A percentile compares a stretch with the other conserved stretches of the same genome.
phyloP scores from a whole-genome alignment of 23 tunicate genomes.

The Halocynthia roretzi region DNA sequence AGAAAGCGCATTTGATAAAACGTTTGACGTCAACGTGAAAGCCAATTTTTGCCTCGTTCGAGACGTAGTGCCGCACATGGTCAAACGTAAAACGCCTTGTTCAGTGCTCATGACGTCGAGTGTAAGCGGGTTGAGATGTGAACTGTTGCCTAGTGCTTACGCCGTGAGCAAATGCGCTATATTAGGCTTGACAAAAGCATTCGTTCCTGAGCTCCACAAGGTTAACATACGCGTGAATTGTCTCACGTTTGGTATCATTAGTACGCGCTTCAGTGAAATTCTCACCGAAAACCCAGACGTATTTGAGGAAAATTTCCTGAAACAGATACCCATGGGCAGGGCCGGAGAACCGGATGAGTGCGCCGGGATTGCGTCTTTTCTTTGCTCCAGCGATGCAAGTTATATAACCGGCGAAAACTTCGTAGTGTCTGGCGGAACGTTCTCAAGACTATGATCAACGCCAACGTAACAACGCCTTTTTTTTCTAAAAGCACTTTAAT shows the following conservation, averaged over 20 bases:
- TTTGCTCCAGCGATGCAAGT: conserved; percentile 66
- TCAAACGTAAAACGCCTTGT: conserved; percentile 14
- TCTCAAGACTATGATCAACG: conserved; percentile 47
- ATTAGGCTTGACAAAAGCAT: conserved; percentile 47
- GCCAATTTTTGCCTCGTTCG: conserved; percentile 55
- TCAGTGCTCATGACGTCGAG: conserved; percentile 57
- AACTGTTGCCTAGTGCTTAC: conserved; percentile 58
- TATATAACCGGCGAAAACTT: conserved; percentile 87
- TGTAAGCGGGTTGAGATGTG: conserved; percentile 34
- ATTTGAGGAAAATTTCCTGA: not conserved
- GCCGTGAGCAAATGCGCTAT: conserved; percentile 74
- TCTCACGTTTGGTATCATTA: conserved; percentile 63
- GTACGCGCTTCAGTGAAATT: conserved; percentile 58
- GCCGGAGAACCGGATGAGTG: conserved; percentile 62
- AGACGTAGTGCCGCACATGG: conserved; percentile 67
- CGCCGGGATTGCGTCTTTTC: conserved; percentile 56
- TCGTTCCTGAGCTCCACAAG: conserved; percentile 35
- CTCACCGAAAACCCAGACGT: conserved; percentile 21
- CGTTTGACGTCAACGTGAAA: conserved; percentile 77
- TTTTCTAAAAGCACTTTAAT: too few species aligned
- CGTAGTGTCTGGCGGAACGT: conserved; percentile 62
- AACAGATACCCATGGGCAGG: conserved; percentile 33
- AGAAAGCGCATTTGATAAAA: conserved; percentile 71
- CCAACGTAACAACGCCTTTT: too few species aligned
- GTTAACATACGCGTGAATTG: conserved; percentile 66